Conservation (phyloP, 2,113 vertebrate species). For the Cariama cristata region DNA sequence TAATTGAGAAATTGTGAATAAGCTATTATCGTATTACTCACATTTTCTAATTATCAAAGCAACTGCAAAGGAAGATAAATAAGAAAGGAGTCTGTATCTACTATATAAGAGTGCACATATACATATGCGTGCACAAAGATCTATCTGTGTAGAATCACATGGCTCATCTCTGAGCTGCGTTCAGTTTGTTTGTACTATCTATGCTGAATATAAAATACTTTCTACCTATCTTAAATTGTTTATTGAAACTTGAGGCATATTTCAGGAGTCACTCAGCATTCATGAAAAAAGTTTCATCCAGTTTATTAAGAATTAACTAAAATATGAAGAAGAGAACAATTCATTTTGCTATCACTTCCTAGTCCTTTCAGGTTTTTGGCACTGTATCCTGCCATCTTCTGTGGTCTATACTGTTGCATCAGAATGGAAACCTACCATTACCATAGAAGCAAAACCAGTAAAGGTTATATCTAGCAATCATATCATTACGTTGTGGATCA, state of each 20-base stretch:
- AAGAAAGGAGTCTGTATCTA: background rate
- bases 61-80: background rate
- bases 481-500: background rate
- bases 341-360: background rate
- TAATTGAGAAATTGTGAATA: background rate
- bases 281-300: background rate
- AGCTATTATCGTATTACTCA: background rate
- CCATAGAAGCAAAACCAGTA: background rate
- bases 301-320: background rate
- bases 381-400: background rate
- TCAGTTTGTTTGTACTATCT: background rate
- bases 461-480: background rate
- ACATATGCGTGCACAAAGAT: background rate
- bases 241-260: background rate
- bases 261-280: background rate
- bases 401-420: fast-evolving
- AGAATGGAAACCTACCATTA: background rate
- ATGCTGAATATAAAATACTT: background rate
- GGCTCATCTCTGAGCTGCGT: background rate
- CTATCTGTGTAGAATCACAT: background rate
- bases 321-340: background rate
- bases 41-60: background rate
- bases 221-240: background rate
- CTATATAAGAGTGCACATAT: background rate
- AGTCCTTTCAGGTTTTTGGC: background rate